Percentiles rank a stretch among this genome's conserved stretches.
These are phyloP conservation scores for Fabriciana adippe DNA, from an alignment of 2,888 invertebrate genomes.

Conservation along the genomic window DNA sequence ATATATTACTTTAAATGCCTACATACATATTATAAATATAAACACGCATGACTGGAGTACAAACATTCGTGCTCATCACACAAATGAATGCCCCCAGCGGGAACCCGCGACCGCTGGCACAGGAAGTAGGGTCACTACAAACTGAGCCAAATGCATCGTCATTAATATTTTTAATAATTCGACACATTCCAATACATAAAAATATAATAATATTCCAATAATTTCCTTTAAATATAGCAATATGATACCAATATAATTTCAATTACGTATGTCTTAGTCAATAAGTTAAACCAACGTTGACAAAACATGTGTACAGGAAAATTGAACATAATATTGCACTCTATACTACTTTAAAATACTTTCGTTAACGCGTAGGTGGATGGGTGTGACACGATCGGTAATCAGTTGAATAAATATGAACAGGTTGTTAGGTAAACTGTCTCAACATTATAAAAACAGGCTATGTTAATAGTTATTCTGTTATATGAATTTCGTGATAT, in stretches of 20 bases:
- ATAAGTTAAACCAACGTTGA: conserved; percentile 34
- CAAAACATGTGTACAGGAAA: conserved; percentile 46
- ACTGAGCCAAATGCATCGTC: no score
- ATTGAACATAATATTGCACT: conserved; percentile 53
- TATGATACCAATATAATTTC: background rate
- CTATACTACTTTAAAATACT: conserved; percentile 41
- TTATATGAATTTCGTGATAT: background rate
- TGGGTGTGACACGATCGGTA: conserved; percentile 58
- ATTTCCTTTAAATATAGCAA: background rate
- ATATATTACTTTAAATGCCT: no score
- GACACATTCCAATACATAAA: no score
- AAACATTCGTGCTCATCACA: no score
- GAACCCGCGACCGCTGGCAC: no score
- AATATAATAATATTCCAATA: background rate
- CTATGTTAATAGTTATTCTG: background rate
- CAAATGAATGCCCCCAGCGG: no score
- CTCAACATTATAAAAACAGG: conserved; percentile 3
- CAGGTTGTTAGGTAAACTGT: conserved; percentile 57
- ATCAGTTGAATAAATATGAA: conserved; percentile 65
- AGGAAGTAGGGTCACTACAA: no score
- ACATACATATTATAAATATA: no score
- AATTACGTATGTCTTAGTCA: conserved; percentile 2
- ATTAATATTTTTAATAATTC: no score
- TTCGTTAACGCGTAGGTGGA: conserved; percentile 57
- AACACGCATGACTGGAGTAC: no score